phyloP scores from a whole-genome alignment of 1,140 invertebrate species.

The Zophobas morio region DNA sequence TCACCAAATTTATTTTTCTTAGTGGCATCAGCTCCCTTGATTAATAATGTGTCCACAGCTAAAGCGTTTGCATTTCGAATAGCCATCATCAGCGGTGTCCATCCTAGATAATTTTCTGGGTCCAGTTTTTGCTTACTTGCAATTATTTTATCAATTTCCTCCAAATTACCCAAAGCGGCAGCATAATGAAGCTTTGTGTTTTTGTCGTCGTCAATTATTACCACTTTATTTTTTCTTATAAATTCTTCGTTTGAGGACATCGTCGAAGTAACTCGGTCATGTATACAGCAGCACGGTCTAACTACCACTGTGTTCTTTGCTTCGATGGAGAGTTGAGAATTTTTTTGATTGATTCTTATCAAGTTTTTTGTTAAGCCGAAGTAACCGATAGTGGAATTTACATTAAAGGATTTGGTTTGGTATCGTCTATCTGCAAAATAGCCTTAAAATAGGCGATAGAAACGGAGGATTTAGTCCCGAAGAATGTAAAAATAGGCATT shows the following conservation, averaged over 20 bases:
- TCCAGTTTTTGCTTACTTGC: constrained; percentile 60
- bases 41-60: constrained; percentile 66
- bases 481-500: no score
- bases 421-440: no score
- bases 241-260: constrained; percentile 22
- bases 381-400: no score
- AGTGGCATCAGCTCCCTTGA: constrained; percentile 66
- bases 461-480: no score
- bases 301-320: no score
- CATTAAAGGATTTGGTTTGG: no score
- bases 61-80: constrained; percentile 68
- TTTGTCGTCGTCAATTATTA: constrained; percentile 59
- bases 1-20: constrained; percentile 69
- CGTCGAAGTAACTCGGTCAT: neutral
- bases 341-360: no score
- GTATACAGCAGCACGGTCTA: no score
- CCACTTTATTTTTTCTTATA: constrained; percentile 26
- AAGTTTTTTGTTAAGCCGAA: no score
- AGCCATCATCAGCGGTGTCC: constrained; percentile 72
- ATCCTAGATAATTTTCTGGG: constrained; percentile 69
- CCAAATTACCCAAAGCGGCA: constrained; percentile 56
- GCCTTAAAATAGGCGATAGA: no score
- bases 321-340: no score
- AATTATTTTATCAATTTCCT: constrained; percentile 52
- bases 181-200: constrained; percentile 62